These are phyloP conservation scores for Ditylenchus dipsaci DNA, from an alignment of 1,140 invertebrate species.

Conservation along the genomic window DNA sequence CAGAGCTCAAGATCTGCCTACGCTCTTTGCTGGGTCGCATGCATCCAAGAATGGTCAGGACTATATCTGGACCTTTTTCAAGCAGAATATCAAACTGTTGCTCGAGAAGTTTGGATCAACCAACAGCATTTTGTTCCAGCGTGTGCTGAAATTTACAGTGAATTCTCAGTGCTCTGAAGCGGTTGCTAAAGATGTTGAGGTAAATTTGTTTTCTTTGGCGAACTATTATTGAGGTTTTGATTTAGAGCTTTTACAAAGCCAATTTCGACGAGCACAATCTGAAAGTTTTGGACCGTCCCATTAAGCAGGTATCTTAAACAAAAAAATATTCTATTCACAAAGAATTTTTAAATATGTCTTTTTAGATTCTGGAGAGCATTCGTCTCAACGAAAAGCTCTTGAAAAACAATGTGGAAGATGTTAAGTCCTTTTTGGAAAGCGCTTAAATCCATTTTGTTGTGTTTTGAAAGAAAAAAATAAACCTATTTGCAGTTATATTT, in stretches of 20 bases:
- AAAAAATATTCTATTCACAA: neutral
- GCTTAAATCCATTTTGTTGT: no score
- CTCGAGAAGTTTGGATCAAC: constrained; percentile 30
- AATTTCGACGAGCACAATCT: constrained; percentile 17
- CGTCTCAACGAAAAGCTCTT: constrained; percentile 23
- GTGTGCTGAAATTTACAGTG: constrained; percentile 28
- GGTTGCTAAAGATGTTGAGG: constrained; percentile 23
- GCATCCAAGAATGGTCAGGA: constrained; percentile 67
- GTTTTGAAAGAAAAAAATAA: no score
- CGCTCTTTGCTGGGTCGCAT: constrained; percentile 70
- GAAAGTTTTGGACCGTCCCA: constrained; percentile 21
- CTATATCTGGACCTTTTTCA: constrained; percentile 82
- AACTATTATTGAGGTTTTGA: constrained; percentile 3
- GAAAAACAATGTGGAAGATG: constrained; percentile 19
- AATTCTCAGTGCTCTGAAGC: constrained; percentile 13
- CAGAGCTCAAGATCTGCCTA: constrained; percentile 78
- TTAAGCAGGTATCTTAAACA: constrained; percentile 4
- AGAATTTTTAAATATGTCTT: neutral
- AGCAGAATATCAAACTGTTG: constrained; percentile 74
- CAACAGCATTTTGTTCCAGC: constrained; percentile 50
- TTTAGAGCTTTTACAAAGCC: constrained; percentile 22
- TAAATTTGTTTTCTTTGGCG: neutral
- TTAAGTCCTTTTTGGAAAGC: neutral
- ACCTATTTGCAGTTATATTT: no score
- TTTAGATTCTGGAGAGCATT: constrained; percentile 21